A percentile compares a stretch with the other conserved stretches of the same genome.
These are phyloP conservation scores for Hyperoodon ampullatus DNA, from an alignment of 2,113 vertebrate species.

Conservation along the genomic window DNA sequence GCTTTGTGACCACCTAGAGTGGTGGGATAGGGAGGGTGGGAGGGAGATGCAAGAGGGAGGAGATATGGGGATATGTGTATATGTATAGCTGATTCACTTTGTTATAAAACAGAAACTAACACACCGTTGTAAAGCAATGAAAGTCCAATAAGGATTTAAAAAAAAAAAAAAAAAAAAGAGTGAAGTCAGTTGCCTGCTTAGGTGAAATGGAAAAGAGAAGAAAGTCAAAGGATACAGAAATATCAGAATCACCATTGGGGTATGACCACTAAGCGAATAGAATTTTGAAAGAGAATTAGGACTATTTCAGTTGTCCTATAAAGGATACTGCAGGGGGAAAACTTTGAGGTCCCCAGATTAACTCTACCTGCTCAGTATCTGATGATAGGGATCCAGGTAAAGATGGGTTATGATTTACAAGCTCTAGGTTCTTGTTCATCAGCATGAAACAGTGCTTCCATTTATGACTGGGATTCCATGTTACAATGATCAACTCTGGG, in stretches of 20 bases:
- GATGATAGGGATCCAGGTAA: background rate
- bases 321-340: background rate
- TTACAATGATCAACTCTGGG: background rate
- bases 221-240: background rate
- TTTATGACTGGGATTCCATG: background rate
- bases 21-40: no score
- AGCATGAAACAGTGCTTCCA: background rate
- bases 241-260: background rate
- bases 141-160: no score
- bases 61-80: no score
- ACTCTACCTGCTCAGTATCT: background rate
- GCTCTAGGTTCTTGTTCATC: no score
- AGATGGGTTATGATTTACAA: no score
- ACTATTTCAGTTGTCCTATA: background rate
- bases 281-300: background rate
- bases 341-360: background rate
- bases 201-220: background rate
- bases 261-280: background rate
- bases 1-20: no score
- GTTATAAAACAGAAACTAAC: no score
- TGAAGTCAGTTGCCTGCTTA: background rate
- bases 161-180: no score
- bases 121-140: no score
- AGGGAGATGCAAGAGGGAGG: no score
- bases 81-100: no score